Evolutionary conservation across 2,797 vertebrate species (phyloP), one percentile per base, ranked within the genome.

Genomic region (Falco novaeseelandiae): DNA sequence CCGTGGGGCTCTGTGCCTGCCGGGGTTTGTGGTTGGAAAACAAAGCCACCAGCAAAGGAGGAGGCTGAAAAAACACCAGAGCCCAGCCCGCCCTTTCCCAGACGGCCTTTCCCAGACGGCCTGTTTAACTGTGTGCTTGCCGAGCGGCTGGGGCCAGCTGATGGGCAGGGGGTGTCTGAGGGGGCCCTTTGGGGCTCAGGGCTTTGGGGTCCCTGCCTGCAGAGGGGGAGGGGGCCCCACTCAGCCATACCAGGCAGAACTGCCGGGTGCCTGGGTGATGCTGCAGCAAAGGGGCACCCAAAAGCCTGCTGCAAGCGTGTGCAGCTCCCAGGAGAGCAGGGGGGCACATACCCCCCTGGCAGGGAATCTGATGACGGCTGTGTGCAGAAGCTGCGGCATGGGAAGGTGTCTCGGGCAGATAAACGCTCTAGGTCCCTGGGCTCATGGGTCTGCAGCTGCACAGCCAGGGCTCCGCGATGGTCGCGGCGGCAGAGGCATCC

Each of bases 281-380:
- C 70, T 84, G 70, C 78, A 54, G 89, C 67, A 65, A 67, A 67
- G 30, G 14, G 59, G 12, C 2, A 4, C 36, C 57, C 26, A 42
- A 59, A 87, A 71, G 5, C 12, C 48, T 10, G 2, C 8, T n/a
- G 32, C 5, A 18, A 36, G 25, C 6, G 10, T 69, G 42, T 84
- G 44, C 23, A 59, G 69, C 72, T 73, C 48, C 32, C 3, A 6
- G 67, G 62, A 80, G 58, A 55, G 62, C 32, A 3, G 65, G 30
- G 36, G 51, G 8, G 1, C 38, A 11, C 0, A 2, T 40, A 32
- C 4, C 6, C 8, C 46, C 0, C 0, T 0, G 1, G 30, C 2
- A 36, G 6, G 27, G 46, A 44, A 14, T 62, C 58, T 7, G 11
- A 77, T 34, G 49, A 12, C 3, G 5, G 6, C 38, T 83, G 38